phyloP scores from a whole-genome alignment of 2,113 vertebrate genomes.

The Melierax canorus region DNA sequence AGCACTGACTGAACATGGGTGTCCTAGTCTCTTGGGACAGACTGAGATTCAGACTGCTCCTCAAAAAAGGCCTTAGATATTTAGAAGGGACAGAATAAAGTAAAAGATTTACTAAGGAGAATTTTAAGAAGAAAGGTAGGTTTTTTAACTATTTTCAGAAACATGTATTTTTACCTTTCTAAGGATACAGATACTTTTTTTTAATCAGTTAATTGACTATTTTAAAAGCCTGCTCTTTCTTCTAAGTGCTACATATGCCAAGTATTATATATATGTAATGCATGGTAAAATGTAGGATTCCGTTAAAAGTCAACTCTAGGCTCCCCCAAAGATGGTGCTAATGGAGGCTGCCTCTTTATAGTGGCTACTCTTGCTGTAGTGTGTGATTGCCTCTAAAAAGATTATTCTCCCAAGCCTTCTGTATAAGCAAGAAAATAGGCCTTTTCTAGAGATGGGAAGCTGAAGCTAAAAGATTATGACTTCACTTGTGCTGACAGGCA shows the following conservation, averaged over 20 bases:
- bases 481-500: not conserved
- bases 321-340: not conserved
- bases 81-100: not conserved
- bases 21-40: not conserved
- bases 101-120: not conserved
- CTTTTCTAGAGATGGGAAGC: not conserved
- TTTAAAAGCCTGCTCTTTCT: conserved; percentile 18
- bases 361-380: not conserved
- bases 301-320: not conserved
- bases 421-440: not conserved
- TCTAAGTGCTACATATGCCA: not conserved
- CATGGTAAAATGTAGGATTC: not conserved
- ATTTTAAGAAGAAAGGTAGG: not conserved
- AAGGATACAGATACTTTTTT: not conserved
- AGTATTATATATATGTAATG: not conserved
- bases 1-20: not conserved
- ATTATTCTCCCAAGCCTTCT: not conserved
- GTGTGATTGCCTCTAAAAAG: not conserved
- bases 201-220: not conserved
- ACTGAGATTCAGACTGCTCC: not conserved
- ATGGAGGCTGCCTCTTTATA: not conserved
- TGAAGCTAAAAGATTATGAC: not conserved
- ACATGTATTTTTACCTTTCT: not conserved
- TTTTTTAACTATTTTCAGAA: not conserved
- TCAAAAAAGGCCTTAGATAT: not conserved